Conservation (phyloP, 2,888 invertebrate genomes). For the Nesidiocoris tenuis region DNA sequence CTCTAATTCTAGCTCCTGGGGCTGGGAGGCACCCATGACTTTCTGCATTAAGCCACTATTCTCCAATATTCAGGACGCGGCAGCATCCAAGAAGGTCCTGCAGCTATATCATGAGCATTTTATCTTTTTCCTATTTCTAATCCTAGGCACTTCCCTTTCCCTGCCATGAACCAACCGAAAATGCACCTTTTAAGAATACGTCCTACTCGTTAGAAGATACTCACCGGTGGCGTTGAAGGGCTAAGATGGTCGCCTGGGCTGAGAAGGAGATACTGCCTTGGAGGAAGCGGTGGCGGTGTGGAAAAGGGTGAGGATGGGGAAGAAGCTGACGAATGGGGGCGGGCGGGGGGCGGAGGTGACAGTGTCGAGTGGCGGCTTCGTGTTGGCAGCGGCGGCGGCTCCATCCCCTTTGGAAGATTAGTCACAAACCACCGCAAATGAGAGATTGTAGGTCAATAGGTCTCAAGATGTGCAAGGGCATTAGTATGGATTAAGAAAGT, state of each 20-base stretch:
- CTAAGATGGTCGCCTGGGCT: constrained; percentile 28
- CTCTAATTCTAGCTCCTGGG: no score
- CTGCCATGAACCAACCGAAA: no score
- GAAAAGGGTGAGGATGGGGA: constrained; percentile 43
- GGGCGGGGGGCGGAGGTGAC: constrained; percentile 44
- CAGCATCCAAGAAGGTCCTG: no score
- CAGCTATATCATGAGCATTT: no score
- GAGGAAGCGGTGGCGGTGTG: constrained; percentile 51
- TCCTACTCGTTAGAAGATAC: background rate
- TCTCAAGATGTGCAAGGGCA: background rate
- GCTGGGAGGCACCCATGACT: no score
- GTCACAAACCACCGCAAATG: constrained; percentile 41
- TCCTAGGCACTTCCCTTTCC: no score
- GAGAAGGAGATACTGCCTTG: constrained; percentile 51
- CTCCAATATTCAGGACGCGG: no score
- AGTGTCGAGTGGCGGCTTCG: constrained; percentile 44
- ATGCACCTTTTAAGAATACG: no score
- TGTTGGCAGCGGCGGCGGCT: constrained; percentile 47
- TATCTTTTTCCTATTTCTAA: no score
- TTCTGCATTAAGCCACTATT: no score
- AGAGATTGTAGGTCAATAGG: background rate
- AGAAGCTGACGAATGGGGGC: constrained; percentile 40
- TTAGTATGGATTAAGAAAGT: background rate
- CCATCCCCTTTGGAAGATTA: constrained; percentile 43
- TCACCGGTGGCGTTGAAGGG: constrained; percentile 27